Evolutionary conservation across 2,888 invertebrate species (phyloP), one percentile per base, ranked within the genome.

Genomic region (Trachelus stipa): DNA sequence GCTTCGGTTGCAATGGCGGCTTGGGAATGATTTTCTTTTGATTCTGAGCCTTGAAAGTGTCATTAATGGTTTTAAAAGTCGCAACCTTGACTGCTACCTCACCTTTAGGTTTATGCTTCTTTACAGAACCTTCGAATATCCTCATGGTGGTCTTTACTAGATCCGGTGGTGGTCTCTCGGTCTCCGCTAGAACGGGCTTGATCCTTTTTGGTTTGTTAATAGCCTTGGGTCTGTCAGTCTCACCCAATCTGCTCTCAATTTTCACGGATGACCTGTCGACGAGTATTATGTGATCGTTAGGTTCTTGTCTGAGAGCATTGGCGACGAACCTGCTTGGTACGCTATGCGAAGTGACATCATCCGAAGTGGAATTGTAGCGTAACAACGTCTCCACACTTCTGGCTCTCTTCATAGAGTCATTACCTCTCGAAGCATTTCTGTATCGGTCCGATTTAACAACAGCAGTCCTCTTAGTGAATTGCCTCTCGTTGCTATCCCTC

Each of bases 131-230:
- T 90, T 98, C 98, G 92, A 98, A 98, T 88, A 97, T 95, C 88
- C 95, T 94, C 81, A 97, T 94, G 23, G 97, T 96, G 80, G 97
- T 95, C 86, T 96, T 96, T 80, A 98, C 98, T 83, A 97, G 95
- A 92, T 98, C 98, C 1, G 96, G 96, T 31, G 98, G 97, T 2
- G 98, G 98, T 75, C 97, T 93, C 87, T 97, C 97, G 23, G 94
- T 94, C 83, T 95, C 96, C 85, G 94, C 94, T 86, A 96, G 93
- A 74, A 95, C 92, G 1, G 93, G 95, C 83, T 92, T 93, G 84
- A 95, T 93, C 86, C 94, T 94, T 86, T 95, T 93, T 83, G 94
- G 93, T 90, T 92, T 92, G 85, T 94, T 93, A 69, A 93, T 86
- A 88, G 91, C 79, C 90, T 90, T 87, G 89, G 92, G 80, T 88